Base-by-base conservation (phyloP, 2,797 vertebrate species). In the Chanos chanos region DNA sequence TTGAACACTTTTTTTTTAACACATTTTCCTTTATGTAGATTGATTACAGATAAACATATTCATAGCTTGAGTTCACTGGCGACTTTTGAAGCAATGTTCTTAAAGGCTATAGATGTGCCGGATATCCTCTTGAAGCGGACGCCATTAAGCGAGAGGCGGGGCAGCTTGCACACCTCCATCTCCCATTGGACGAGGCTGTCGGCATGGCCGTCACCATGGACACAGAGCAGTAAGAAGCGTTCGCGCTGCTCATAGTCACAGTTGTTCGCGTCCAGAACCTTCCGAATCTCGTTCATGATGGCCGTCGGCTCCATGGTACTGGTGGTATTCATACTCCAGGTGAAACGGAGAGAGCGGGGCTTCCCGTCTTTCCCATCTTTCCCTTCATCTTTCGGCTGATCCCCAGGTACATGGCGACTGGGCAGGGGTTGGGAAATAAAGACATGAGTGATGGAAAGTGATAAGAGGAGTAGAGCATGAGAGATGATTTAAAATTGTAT, bases 51-150 rank as follows among this genome's bases (percentile, higher is more conserved):
- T 77, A n/a, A n/a, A n/a, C n/a, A 69, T 82, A 75, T 92, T 91
- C 94, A 99, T 92, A 94, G 87, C 88, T 93, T 94, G 83, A 94
- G 90, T 82, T 94, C 92, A 77, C 93, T 92, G 89, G 93, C 89
- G 84, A 94, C 92, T 90, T 94, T 94, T 87, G 92, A 94, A 88
- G 93, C 93, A 81, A 94, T 93, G 81, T 94, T 94, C 83, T 94
- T 94, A 85, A 94, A 94, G 86, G 93, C 90, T 83, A 94, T 94
- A 77, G 93, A 94, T 76, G 92, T 92, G 82, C 93, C 92, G 25
- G 92, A 92, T 86, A 94, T 93, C 83, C 92, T 86, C 83, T 94
- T 94, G 75, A 94, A 94, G 63, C 93, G 90, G 75, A 94, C 93
- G 61, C 93, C 93, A 0, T 94, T 94, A 75, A 94, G 91, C 52